These are phyloP conservation scores for Synodontis membranacea DNA, from an alignment of 2,113 vertebrate species.

Conservation along the genomic window DNA sequence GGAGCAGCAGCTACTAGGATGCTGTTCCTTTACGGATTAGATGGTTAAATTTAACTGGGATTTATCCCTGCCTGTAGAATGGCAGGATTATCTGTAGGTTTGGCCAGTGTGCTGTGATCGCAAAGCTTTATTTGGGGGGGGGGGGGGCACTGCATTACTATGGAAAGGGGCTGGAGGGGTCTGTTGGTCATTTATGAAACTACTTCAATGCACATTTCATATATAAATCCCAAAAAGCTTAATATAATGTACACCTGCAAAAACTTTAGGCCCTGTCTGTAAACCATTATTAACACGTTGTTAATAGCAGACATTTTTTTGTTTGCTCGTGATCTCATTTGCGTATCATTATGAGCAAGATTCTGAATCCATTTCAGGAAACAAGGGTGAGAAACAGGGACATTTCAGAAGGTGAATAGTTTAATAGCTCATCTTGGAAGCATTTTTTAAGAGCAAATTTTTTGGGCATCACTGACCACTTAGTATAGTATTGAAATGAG, in stretches of 20 bases:
- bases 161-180: background rate
- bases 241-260: background rate
- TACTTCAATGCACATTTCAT: background rate
- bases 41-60: conserved; percentile 74
- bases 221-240: background rate
- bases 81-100: conserved; percentile 69
- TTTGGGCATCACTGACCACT: background rate
- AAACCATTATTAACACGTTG: background rate
- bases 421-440: background rate
- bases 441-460: background rate
- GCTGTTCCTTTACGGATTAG: conserved; percentile 68
- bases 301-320: background rate
- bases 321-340: background rate
- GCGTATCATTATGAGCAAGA: background rate
- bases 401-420: background rate
- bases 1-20: background rate
- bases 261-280: background rate
- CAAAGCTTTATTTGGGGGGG: no score
- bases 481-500: background rate
- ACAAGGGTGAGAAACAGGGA: background rate
- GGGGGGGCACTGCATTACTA: conserved; percentile 24
- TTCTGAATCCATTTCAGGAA: background rate
- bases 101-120: conserved; percentile 50
- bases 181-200: background rate
- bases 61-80: conserved; percentile 76